Base-by-base conservation (phyloP, 2,113 vertebrate genomes). In the Silurus asotus region DNA sequence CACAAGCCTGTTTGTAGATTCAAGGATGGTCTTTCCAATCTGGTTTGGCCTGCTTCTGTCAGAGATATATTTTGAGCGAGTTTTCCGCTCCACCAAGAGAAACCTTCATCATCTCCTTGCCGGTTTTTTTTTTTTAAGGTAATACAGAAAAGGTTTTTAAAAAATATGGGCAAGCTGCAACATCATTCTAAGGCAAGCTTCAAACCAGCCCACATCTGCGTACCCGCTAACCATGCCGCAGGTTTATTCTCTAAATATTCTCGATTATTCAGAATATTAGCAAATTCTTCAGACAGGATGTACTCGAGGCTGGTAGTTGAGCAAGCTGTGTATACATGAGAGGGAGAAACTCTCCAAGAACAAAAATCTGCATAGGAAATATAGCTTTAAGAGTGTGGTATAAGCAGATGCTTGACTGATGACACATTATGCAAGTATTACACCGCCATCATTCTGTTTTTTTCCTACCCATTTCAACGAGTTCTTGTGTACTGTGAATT, bases 341-440 rank as follows among this genome's bases (percentile, higher is more conserved):
- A 82, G 51, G n/a, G 4, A 25, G n/a, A 51, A 84, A 76, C 9
- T 11, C 70, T 74, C 45, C 8, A 49, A 74, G 70, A 51, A 72
- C 15, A 77, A 84, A 64, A 8, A 55, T 62, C 8, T 17, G 84
- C 75, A 55, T n/a, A 69, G 10, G 20, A 70, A 80, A 67, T 65
- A 55, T 85, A 77, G 28, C 64, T 65, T 69, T 53, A 79, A 79
- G 53, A 69, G 28, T 45, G 17, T 19, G 25, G 25, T 64, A 53
- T 53, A 55, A 64, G 37, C 25, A 48, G 62, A 80, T 72, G 67
- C 77, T 20, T 64, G 25, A 81, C 64, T 62, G 55, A 75, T 84
- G 82, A 48, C 69, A 84, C 10, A 75, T 84, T 67, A 85, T 79
- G 84, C 49, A 69, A 67, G 62, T 37, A 67, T 69, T 85, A 81